Base-by-base conservation (phyloP, 1,140 invertebrate species). In the Drosophila busckii region DNA sequence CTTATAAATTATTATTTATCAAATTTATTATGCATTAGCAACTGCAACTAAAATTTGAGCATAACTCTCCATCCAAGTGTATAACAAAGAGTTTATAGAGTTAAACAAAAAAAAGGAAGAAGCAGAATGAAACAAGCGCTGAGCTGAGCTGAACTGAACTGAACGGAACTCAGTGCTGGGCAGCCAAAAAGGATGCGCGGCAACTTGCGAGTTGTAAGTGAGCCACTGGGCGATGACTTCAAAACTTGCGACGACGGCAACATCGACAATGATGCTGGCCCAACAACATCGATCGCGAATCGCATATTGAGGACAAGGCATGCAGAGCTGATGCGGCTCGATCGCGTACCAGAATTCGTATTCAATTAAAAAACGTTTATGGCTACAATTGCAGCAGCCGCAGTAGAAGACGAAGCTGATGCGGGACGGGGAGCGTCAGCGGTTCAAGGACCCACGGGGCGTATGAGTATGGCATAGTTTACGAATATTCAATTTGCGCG, bases 281-380 rank as follows among this genome's bases (percentile, higher is more conserved):
- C 69, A 59, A 75, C 64, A 62, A 61, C 70, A 70, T 58, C 75
- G 71, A 76, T 78, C 67, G 54, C 61, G 49, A 80, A 49, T 66
- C 70, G 71, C 58, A 70, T 68, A 78, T 44, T 60, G 66, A 45
- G 34, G 63, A 44, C 56, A 59, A 20, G 10, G 34, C 12, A 9
- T 29, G 29, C 45, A 25, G 9, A 22, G 38, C n/a, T 15, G 22
- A 12, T 3, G 15, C 25, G 9, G 15, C 22, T 12, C 9, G 12
- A 13, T 16, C 10, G n/a, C 5, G 54, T 25, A 28, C 45, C 52
- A 80, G 76, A 82, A 80, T 82, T 82, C 75, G 75, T 69, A 80
- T 80, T 80, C 75, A 80, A 80, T 80, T 80, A 80, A 80, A 80
- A 80, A 80, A 65, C 76, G 76, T 80, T 80, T 80, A 80, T 80